phyloP scores from a whole-genome alignment of 2,888 invertebrate genomes.

The Tortrix viridana region DNA sequence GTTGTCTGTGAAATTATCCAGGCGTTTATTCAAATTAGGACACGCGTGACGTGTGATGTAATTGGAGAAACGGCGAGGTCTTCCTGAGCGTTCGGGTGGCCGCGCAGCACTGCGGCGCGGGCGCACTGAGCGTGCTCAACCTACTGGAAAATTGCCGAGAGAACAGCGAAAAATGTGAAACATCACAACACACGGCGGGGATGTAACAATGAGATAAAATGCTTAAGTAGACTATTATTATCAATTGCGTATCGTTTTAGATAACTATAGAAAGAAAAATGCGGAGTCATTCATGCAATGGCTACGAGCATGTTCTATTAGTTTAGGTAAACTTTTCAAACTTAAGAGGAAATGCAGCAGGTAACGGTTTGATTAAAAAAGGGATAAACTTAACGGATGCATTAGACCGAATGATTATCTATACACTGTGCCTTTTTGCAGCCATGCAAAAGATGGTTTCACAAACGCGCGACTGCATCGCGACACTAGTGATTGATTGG shows the following conservation, averaged over 20 bases:
- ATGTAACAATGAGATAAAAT: slow-evolving; percentile 42
- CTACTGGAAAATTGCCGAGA: slow-evolving; percentile 61
- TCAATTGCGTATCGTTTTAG: slow-evolving; percentile 23
- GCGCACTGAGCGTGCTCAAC: slow-evolving; percentile 46
- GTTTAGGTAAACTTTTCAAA: too few relatives aligned
- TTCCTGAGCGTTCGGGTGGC: slow-evolving; percentile 41
- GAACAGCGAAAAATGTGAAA: slow-evolving; percentile 59
- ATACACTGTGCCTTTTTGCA: neutral
- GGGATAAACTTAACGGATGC: too few relatives aligned
- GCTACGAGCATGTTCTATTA: too few relatives aligned
- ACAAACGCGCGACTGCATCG: too few relatives aligned
- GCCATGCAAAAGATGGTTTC: neutral
- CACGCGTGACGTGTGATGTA: slow-evolving; percentile 42
- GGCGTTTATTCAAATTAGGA: slow-evolving; percentile 53
- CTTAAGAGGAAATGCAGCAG: too few relatives aligned
- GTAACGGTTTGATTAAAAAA: too few relatives aligned
- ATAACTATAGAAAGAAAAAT: neutral
- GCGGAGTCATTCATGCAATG: too few relatives aligned
- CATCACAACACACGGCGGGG: slow-evolving; percentile 41
- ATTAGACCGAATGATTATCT: too few relatives aligned
- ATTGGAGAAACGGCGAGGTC: slow-evolving; percentile 37
- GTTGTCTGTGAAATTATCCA: slow-evolving; percentile 36
- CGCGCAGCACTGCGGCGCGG: slow-evolving; percentile 48
- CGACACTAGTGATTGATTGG: too few relatives aligned
- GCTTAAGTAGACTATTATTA: slow-evolving; percentile 43